Base-by-base conservation (phyloP, 1,140 invertebrate species). In the Caenorhabditis latens region DNA sequence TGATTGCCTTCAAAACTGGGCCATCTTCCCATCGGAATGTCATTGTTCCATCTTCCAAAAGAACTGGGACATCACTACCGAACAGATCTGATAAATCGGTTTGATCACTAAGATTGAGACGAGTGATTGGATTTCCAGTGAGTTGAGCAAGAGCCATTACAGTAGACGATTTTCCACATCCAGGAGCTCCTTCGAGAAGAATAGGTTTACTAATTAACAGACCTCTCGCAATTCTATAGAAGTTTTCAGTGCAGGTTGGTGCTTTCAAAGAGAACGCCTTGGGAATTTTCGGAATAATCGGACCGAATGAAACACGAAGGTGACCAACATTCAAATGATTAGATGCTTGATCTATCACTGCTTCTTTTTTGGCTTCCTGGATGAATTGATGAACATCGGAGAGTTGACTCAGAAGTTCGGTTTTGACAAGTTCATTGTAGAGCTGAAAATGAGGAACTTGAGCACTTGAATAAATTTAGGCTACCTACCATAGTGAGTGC, bases 81-180 rank as follows among this genome's bases (percentile, higher is more conserved):
- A 99, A 99, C 19, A 99, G 94, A 94, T 99, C 98, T 24, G 96
- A 96, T 71, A 99, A 95, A 94, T 99, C 98, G 0, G 98, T 99
- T 94, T 99, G 98, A 92, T 99, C 98, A 61, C 97, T 99, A 16
- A 99, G 94, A 94, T 99, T 99, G 65, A 99, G 97, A 57, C 98
- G 94, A 19, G 97, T 95, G 11, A 99, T 94, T 19, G 93, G 89
- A 93, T 97, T 94, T 0, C 96, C 96, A 42, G 96, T 95, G 6
- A 95, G 95, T 93, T 95, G 95, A 0, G 97, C 97, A 21, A 99
- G 94, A n/a, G 97, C 97, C 71, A 95, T 95, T 4, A 99, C 95
- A 65, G 99, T 94, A 91, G 96, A 98, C 0, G 98, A 99, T 94
- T 99, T 99, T 6, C 98, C 98, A 57, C 99, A 97, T 5, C 98